These are phyloP conservation scores for Nomada fabriciana DNA, from an alignment of 2,888 invertebrate genomes.

Conservation along the genomic window DNA sequence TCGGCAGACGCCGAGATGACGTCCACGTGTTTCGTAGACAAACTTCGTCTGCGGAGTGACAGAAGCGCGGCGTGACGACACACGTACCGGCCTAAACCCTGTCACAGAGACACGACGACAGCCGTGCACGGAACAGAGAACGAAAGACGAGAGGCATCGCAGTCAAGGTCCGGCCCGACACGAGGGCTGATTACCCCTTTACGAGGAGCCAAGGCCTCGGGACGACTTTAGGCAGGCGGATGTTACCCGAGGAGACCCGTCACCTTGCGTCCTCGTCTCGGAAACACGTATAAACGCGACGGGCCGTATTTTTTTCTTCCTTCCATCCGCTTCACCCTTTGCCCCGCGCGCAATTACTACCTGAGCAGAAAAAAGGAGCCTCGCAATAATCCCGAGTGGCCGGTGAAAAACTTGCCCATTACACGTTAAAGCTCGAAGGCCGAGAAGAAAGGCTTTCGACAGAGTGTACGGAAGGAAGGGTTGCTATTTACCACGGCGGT, in stretches of 20 bases:
- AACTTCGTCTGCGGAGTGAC: slow-evolving; percentile 81
- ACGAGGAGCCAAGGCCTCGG: slow-evolving; percentile 80
- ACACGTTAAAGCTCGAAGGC: slow-evolving; percentile 71
- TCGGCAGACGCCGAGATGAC: slow-evolving; percentile 45
- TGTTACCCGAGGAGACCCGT: slow-evolving; percentile 27
- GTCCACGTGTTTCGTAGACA: slow-evolving; percentile 78
- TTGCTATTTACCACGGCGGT: slow-evolving; percentile 67
- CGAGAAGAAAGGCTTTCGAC: slow-evolving; percentile 1
- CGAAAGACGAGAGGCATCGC: slow-evolving; percentile 70
- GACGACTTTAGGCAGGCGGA: slow-evolving; percentile 19
- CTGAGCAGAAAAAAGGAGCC: slow-evolving; percentile 58
- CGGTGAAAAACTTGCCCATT: slow-evolving; percentile 61
- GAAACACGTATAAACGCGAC: slow-evolving; percentile 48
- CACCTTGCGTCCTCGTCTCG: slow-evolving; percentile 40
- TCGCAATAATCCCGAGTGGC: slow-evolving; percentile 72
- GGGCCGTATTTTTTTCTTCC: slow-evolving; percentile 25
- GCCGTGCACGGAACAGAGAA: slow-evolving; percentile 67
- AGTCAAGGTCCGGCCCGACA: slow-evolving; percentile 78
- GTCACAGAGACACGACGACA: slow-evolving; percentile 66
- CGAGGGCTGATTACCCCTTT: slow-evolving; percentile 84
- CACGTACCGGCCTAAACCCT: slow-evolving; percentile 67
- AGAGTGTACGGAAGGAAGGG: slow-evolving; percentile 76
- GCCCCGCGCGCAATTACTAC: slow-evolving; percentile 41
- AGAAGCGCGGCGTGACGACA: slow-evolving; percentile 72
- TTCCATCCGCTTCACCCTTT: not conserved